A percentile compares a stretch with the other conserved stretches of the same genome.
Conservation (phyloP, 2,797 vertebrate species). For the Pangasius macronema region DNA sequence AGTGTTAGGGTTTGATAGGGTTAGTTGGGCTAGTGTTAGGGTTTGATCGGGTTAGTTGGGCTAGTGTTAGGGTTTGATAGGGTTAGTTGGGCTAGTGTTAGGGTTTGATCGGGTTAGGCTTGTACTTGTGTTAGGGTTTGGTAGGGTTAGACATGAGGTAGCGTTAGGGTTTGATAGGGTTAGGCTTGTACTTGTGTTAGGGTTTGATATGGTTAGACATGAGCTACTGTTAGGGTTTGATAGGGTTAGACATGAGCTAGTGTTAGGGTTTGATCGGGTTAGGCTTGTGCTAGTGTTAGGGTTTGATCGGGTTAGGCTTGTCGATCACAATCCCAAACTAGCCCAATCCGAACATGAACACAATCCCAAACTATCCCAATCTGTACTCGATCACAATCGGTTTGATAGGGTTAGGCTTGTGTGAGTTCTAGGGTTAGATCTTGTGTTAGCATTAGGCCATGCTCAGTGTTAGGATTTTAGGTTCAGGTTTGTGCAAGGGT, state of each 20-base stretch:
- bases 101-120: neutral
- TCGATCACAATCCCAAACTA: no score
- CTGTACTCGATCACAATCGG: no score
- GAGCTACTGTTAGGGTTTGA: neutral
- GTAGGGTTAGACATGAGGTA: rapidly evolving
- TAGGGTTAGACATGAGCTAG: neutral
- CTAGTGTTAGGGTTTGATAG: neutral
- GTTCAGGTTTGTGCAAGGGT: neutral
- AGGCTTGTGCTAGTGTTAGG: rapidly evolving
- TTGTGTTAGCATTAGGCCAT: neutral
- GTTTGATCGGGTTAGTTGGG: neutral
- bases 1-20: neutral
- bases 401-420: neutral
- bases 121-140: neutral
- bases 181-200: neutral
- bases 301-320: neutral
- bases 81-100: neutral
- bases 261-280: neutral
- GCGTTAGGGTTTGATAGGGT: neutral
- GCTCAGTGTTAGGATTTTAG: neutral
- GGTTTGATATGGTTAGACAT: neutral
- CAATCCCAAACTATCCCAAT: no score
- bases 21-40: neutral
- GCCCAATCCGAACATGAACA: no score
- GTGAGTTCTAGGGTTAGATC: neutral